These are phyloP conservation scores for Doryteuthis pealeii DNA, from an alignment of 1,140 invertebrate genomes.

Conservation along the genomic window DNA sequence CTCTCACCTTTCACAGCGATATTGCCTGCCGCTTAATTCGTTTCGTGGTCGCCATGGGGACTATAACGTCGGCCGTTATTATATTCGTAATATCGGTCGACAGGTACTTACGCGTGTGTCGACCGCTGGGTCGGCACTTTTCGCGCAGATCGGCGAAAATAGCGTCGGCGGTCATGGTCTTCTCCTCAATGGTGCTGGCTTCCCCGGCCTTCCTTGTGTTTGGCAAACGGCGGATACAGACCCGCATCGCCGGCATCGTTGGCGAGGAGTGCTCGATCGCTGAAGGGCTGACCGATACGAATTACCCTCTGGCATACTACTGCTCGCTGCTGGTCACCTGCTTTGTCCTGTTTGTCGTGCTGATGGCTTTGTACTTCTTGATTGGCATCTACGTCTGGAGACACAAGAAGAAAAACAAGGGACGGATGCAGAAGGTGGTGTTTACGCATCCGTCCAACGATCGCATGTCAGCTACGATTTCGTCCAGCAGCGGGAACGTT, in stretches of 20 bases:
- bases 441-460: neutral
- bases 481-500: conserved; percentile 1
- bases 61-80: conserved; percentile 5
- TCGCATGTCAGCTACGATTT: conserved; percentile 4
- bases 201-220: neutral
- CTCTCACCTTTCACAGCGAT: conserved; percentile 7
- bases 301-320: neutral
- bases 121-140: conserved; percentile 5
- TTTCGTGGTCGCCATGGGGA: conserved; percentile 4
- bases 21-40: conserved; percentile 7
- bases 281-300: neutral
- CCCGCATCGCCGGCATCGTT: neutral
- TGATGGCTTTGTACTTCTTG: conserved; percentile 1
- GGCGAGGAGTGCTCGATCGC: conserved; percentile 11
- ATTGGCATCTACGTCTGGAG: conserved; percentile 9
- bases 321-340: conserved; percentile 12
- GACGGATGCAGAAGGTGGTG: neutral
- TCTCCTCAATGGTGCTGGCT: neutral
- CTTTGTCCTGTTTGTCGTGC: neutral
- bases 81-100: conserved; percentile 11
- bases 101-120: conserved; percentile 7
- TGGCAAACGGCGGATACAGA: neutral
- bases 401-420: conserved; percentile 8
- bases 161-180: neutral
- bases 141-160: neutral